Conservation (phyloP, 2,888 invertebrate genomes). For the Clitarchus hookeri region DNA sequence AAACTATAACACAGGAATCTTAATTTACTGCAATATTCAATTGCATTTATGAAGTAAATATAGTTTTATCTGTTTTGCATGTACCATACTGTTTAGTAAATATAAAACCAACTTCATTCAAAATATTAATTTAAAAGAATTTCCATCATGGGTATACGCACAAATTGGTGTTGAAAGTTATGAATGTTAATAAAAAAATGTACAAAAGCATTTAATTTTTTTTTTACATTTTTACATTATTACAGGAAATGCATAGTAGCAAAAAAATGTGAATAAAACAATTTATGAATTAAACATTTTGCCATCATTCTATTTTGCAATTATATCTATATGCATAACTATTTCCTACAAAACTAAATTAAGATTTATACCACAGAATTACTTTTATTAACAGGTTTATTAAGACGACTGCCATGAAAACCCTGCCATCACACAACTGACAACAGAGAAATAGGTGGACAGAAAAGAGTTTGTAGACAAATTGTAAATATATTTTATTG, state of each 20-base stretch:
- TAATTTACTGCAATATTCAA: neutral
- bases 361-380: no score
- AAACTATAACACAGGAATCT: neutral
- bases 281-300: neutral
- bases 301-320: neutral
- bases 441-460: no score
- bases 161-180: neutral
- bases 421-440: no score
- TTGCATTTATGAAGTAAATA: neutral
- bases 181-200: neutral
- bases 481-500: no score
- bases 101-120: no score
- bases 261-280: neutral
- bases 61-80: neutral
- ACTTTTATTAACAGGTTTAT: no score
- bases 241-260: neutral
- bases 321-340: neutral
- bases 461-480: no score
- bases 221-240: neutral
- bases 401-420: no score
- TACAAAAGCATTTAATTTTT: neutral
- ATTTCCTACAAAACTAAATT: neutral
- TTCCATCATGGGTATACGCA: neutral
- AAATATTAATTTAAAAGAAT: neutral
- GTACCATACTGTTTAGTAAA: neutral